phyloP scores from a whole-genome alignment of 23 tunicate species.

The Trididemnum clinides region DNA sequence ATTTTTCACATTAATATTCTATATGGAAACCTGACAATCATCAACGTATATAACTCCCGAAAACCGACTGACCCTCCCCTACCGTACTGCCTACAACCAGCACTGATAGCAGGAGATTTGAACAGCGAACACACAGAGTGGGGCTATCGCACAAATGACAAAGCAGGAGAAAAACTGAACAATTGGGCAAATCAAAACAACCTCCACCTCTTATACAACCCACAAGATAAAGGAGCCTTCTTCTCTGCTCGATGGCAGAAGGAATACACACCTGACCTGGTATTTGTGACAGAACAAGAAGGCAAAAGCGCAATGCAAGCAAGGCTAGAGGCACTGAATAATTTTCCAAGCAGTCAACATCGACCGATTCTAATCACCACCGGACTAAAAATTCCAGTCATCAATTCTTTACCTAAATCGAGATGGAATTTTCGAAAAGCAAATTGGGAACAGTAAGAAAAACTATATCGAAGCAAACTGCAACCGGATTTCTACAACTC shows the following conservation, averaged over 20 bases:
- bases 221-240: slow-evolving; percentile 22
- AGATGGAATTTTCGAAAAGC: slow-evolving; percentile 35
- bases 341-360: slow-evolving; percentile 22
- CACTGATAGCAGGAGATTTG: neutral
- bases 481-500: neutral
- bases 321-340: neutral
- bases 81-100: neutral
- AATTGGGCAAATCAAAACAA: slow-evolving; percentile 3
- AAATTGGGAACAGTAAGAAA: neutral
- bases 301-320: neutral
- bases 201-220: neutral
- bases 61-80: neutral
- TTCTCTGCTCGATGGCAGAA: slow-evolving; percentile 17
- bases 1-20: no score
- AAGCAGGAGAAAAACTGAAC: neutral
- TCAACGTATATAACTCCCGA: neutral
- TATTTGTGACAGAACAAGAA: neutral
- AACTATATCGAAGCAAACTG: neutral
- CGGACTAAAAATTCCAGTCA: neutral
- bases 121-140: slow-evolving; percentile 19
- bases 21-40: no score
- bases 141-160: slow-evolving; percentile 5
- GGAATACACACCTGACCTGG: slow-evolving; percentile 18
- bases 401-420: neutral
- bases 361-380: slow-evolving; percentile 1